Evolutionary conservation across 2,888 invertebrate genomes (phyloP).

Genomic region (Cyclophora punctaria): DNA sequence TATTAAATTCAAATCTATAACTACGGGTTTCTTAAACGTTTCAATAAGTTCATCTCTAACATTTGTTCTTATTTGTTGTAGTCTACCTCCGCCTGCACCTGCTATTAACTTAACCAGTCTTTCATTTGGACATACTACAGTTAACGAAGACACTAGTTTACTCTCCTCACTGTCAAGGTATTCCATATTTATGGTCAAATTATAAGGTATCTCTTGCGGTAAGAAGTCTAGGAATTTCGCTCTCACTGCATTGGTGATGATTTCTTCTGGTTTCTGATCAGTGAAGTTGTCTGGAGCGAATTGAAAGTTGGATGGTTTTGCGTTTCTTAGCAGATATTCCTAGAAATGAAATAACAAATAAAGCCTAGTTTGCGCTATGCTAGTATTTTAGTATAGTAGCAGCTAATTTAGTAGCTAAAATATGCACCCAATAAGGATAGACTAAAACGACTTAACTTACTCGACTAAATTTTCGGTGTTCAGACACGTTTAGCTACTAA

Average conservation of each 20-base stretch:
- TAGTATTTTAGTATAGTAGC: neutral
- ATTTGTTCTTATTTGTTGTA: constrained; percentile 81
- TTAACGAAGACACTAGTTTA: constrained; percentile 68
- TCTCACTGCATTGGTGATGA: constrained; percentile 84
- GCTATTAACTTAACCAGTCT: constrained; percentile 79
- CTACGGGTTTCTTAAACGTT: constrained; percentile 77
- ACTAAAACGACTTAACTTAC: no score
- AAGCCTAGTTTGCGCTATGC: neutral
- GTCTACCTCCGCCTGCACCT: constrained; percentile 79
- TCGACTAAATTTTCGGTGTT: no score
- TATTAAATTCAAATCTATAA: constrained; percentile 46
- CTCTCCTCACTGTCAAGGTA: constrained; percentile 76
- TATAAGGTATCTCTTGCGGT: constrained; percentile 91
- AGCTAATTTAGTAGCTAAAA: neutral
- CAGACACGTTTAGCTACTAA: no score
- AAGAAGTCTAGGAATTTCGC: constrained; percentile 89
- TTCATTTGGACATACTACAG: constrained; percentile 77
- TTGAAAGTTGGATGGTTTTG: constrained; percentile 80
- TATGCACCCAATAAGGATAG: no score
- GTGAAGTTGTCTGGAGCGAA: constrained; percentile 81
- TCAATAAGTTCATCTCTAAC: constrained; percentile 78
- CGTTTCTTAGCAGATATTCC: constrained; percentile 80
- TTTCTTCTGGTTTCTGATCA: constrained; percentile 80
- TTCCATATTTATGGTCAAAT: constrained; percentile 78
- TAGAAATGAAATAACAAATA: constrained; percentile 38